These are phyloP conservation scores for Paramormyrops kingsleyae DNA, from an alignment of 2,113 vertebrate genomes.

Conservation along the genomic window DNA sequence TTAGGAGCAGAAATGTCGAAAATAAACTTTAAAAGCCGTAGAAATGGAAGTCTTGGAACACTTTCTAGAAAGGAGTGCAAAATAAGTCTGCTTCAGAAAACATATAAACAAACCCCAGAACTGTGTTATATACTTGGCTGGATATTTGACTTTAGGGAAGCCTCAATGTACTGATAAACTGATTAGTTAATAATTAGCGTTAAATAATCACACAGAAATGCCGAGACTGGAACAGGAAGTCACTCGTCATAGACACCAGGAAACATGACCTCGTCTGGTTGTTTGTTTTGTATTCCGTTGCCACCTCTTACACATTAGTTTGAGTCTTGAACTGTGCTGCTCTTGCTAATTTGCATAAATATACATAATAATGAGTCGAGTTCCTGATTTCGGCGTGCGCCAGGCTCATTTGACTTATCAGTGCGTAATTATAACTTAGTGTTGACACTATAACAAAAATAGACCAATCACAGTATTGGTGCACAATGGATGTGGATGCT, in stretches of 20 bases:
- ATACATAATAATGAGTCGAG: slow-evolving; percentile 20
- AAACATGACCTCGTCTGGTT: neutral
- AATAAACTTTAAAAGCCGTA: neutral
- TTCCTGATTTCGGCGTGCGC: neutral
- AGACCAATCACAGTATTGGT: slow-evolving; percentile 12
- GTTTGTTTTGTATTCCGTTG: neutral
- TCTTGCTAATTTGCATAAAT: slow-evolving; percentile 20
- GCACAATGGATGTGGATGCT: slow-evolving; percentile 1
- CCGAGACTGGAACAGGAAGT: neutral
- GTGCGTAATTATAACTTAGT: slow-evolving; percentile 14
- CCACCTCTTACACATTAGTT: neutral
- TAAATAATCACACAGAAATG: neutral
- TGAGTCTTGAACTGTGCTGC: neutral
- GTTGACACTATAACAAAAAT: slow-evolving; percentile 19
- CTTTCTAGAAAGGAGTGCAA: neutral
- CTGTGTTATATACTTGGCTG: neutral
- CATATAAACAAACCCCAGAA: neutral
- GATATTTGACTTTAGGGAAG: neutral
- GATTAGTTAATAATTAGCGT: neutral
- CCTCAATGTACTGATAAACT: neutral
- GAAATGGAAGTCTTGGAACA: neutral
- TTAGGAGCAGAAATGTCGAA: neutral
- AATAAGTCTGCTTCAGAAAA: neutral
- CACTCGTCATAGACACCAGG: neutral
- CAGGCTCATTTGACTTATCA: slow-evolving; percentile 13